These are phyloP conservation scores for Phataginus tricuspis DNA, from an alignment of 2,797 vertebrate genomes.

Conservation along the genomic window DNA sequence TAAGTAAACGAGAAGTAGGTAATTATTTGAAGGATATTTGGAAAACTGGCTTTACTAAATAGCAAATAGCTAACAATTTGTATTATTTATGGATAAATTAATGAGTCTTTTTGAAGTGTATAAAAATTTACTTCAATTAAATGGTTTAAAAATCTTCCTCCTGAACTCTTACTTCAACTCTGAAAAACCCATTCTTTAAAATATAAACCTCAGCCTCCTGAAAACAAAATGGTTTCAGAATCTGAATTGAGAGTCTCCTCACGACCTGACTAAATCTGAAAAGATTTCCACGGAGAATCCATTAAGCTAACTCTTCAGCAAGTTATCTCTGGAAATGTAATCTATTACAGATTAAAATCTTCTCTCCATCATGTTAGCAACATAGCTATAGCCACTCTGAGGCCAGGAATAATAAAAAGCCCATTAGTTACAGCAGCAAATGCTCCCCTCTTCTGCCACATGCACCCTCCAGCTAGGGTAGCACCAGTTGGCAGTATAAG, in stretches of 20 bases:
- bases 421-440: background rate
- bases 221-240: constrained; percentile 31
- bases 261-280: constrained; percentile 3
- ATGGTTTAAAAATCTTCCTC: constrained; percentile 23
- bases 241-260: background rate
- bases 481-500: background rate
- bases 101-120: background rate
- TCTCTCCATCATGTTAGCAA: background rate
- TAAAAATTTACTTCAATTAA: background rate
- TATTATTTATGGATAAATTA: constrained; percentile 38
- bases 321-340: constrained; percentile 11
- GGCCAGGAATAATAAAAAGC: background rate
- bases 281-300: constrained; percentile 9
- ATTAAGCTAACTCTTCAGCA: constrained; percentile 26
- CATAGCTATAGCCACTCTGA: background rate
- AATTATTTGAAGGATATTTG: background rate
- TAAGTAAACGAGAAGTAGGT: constrained; percentile 47
- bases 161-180: constrained; percentile 17
- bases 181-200: constrained; percentile 17
- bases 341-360: constrained; percentile 27
- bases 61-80: constrained; percentile 8
- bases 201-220: constrained; percentile 31
- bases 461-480: background rate
- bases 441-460: background rate
- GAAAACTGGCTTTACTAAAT: constrained; percentile 41